phyloP scores from a whole-genome alignment of 1,140 invertebrate genomes.

The Zaprionus nigranus region DNA sequence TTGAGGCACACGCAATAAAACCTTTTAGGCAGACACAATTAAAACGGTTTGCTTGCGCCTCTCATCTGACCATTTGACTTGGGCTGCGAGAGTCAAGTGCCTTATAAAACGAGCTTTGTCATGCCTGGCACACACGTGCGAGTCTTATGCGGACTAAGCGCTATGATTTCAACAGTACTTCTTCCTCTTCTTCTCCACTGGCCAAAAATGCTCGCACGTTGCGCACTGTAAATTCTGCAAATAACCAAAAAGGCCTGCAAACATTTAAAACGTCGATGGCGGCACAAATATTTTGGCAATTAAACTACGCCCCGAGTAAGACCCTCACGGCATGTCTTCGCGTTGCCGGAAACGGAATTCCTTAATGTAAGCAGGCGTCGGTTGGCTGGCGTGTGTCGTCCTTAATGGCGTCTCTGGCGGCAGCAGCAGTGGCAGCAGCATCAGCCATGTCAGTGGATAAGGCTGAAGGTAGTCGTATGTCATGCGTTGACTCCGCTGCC shows the following conservation, averaged over 20 bases:
- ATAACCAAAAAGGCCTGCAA: constrained; percentile 25
- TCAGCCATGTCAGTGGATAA: constrained; percentile 5
- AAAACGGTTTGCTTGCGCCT: constrained; percentile 48
- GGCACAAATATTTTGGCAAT: constrained; percentile 72
- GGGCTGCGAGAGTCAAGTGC: constrained; percentile 35
- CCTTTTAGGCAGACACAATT: constrained; percentile 65
- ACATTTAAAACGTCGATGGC: constrained; percentile 32
- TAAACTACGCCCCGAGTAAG: constrained; percentile 39
- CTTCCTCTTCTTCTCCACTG: neutral
- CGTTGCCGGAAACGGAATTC: constrained; percentile 62
- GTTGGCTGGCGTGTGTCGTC: constrained; percentile 72
- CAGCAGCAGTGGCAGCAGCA: constrained; percentile 23
- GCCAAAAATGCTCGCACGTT: constrained; percentile 28
- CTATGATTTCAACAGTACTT: constrained; percentile 33
- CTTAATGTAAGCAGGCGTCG: constrained; percentile 75
- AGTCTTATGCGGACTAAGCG: neutral
- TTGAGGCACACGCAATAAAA: constrained; percentile 42
- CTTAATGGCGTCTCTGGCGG: constrained; percentile 74
- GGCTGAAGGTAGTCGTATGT: constrained; percentile 8
- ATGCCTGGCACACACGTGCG: constrained; percentile 42
- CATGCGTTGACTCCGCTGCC: neutral
- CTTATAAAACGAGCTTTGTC: constrained; percentile 35
- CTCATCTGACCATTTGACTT: constrained; percentile 60
- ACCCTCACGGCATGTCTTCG: constrained; percentile 53
- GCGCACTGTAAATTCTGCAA: constrained; percentile 18